Evolutionary conservation across 2,888 invertebrate genomes (phyloP).

Genomic region (Hypomecis atomaria): DNA sequence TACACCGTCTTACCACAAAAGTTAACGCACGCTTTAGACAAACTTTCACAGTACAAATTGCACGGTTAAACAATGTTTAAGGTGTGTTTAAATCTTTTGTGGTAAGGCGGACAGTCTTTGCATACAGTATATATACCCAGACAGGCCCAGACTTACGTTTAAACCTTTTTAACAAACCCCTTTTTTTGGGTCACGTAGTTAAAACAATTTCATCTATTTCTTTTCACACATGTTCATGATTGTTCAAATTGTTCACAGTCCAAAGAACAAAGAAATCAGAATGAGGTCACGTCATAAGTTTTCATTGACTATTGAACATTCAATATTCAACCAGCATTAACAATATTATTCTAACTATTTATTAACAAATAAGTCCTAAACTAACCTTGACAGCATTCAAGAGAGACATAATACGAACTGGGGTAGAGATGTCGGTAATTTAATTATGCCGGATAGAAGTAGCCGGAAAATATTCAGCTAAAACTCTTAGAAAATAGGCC

Average conservation of each 20-base stretch:
- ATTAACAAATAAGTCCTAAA: constrained; percentile 33
- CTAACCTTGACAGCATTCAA: constrained; percentile 40
- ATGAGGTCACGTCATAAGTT: constrained; percentile 14
- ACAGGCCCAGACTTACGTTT: too few relatives aligned
- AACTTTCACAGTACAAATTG: too few relatives aligned
- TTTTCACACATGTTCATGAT: too few relatives aligned
- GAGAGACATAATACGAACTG: constrained; percentile 25
- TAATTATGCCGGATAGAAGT: constrained; percentile 6
- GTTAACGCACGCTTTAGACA: too few relatives aligned
- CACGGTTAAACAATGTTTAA: too few relatives aligned
- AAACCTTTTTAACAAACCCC: too few relatives aligned
- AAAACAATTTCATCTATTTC: too few relatives aligned
- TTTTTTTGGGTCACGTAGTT: too few relatives aligned
- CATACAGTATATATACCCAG: too few relatives aligned
- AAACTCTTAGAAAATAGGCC: not conserved
- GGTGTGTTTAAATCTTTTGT: too few relatives aligned
- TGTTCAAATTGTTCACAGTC: not conserved
- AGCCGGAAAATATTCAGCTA: constrained; percentile 1
- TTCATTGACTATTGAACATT: constrained; percentile 17
- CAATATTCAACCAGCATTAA: constrained; percentile 22
- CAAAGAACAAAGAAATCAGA: constrained; percentile 7
- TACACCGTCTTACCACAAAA: too few relatives aligned
- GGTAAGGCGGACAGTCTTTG: too few relatives aligned
- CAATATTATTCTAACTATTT: constrained; percentile 34
- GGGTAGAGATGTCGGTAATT: not conserved